phyloP scores from a whole-genome alignment of 2,888 invertebrate genomes.

The Machimus rusticus region DNA sequence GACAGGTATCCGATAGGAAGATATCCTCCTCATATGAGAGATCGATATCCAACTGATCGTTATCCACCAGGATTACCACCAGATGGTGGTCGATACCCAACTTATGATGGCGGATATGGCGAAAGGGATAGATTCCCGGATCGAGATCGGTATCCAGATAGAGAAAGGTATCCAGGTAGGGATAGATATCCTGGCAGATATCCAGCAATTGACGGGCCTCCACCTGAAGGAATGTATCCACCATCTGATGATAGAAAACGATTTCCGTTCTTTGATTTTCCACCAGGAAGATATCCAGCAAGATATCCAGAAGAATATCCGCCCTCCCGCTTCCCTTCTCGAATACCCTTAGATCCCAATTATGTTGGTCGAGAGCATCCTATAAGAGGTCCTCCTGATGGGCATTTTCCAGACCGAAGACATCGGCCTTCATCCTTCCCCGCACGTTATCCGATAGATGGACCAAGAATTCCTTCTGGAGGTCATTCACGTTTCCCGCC shows the following conservation, averaged over 20 bases:
- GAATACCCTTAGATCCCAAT: constrained; percentile 51
- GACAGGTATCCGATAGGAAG: constrained; percentile 52
- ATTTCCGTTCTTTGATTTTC: constrained; percentile 50
- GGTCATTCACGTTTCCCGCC: constrained; percentile 49
- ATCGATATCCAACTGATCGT: constrained; percentile 62
- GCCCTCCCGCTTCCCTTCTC: constrained; percentile 55
- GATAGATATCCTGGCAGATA: constrained; percentile 22
- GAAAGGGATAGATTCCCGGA: background rate
- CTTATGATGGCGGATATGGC: constrained; percentile 12
- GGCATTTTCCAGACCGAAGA: constrained; percentile 62
- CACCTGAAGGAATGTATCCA: constrained; percentile 42
- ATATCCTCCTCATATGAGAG: constrained; percentile 54
- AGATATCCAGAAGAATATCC: constrained; percentile 57
- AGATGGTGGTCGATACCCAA: constrained; percentile 55
- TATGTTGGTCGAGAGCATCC: constrained; percentile 54
- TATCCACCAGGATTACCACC: constrained; percentile 32
- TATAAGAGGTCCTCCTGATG: constrained; percentile 58
- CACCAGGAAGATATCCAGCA: constrained; percentile 55
- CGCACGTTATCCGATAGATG: constrained; percentile 59
- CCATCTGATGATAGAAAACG: constrained; percentile 53
- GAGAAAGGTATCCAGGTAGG: constrained; percentile 13
- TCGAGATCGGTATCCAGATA: background rate
- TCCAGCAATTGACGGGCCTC: constrained; percentile 48
- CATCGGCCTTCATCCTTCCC: constrained; percentile 61
- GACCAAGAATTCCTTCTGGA: background rate